Evolutionary conservation across 1,140 invertebrate species (phyloP), one percentile per base, ranked within the genome.

Genomic region (Drosophila yakuba): DNA sequence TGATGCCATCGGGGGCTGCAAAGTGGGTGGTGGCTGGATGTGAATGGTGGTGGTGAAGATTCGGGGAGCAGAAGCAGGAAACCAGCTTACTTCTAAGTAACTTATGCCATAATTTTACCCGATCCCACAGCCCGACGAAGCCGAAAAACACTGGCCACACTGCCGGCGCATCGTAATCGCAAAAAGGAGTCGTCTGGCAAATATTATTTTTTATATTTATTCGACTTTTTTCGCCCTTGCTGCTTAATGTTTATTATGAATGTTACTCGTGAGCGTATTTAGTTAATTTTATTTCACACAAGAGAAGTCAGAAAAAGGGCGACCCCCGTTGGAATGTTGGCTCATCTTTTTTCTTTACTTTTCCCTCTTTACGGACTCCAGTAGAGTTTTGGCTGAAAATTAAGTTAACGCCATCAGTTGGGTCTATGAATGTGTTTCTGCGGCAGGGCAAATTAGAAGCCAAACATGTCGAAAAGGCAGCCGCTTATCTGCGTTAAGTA

Each of bases 221-320:
- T 84, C 64, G 68, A 78, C 78, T 79, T 86, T 80, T 89, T 75
- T 84, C 74, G 77, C 62, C 79, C 68, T 80, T 51, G 78, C 76
- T 82, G 79, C 81, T 91, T 88, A 91, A 91, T 85, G 90, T 91
- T 91, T 91, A 91, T 91, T 91, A 90, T 91, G 83, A 91, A 91
- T 91, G 90, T 91, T 91, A 84, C 90, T 91, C 90, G 85, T 91
- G 90, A 91, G 90, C 85, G 80, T 91, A 88, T 91, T 91, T 91
- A 91, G 90, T 91, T 91, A 91, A 91, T 91, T 91, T 91, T 91
- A 91, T 91, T 90, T 91, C 80, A 91, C 90, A 91, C 90, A 80
- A 91, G 90, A 90, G 85, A 75, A 91, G 82, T 62, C 76, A 69
- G 79, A 45, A 75, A 68, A 77, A 48, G 62, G 62, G 44, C 58